Conservation (phyloP, 2,888 invertebrate genomes). For the Synergus umbraculus region DNA sequence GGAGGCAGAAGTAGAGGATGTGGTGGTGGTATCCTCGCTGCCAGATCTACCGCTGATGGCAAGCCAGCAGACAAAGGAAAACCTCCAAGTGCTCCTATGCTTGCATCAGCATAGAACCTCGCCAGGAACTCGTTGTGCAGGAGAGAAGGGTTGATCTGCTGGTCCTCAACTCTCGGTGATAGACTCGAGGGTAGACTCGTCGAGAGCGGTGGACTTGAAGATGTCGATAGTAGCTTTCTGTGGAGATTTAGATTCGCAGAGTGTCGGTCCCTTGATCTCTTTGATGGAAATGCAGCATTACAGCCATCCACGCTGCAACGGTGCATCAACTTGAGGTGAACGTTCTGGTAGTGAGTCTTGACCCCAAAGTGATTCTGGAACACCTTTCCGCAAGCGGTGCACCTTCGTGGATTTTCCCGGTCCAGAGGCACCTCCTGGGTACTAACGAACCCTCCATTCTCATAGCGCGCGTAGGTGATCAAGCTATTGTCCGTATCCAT, state of each 20-base stretch:
- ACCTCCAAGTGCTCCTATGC: conserved; percentile 70
- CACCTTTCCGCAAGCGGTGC: conserved; percentile 94
- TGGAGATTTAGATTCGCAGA: conserved; percentile 95
- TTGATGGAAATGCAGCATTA: conserved; percentile 95
- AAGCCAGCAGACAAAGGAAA: conserved; percentile 77
- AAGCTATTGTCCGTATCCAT: conserved; percentile 76
- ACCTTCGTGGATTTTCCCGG: conserved; percentile 93
- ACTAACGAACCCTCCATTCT: conserved; percentile 85
- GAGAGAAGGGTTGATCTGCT: conserved; percentile 76
- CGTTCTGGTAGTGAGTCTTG: conserved; percentile 96
- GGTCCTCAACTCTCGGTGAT: conserved; percentile 79
- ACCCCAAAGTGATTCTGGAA: conserved; percentile 96
- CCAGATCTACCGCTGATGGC: conserved; percentile 67
- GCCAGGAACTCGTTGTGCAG: conserved; percentile 90
- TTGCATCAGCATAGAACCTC: conserved; percentile 86
- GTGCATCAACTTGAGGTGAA: conserved; percentile 96
- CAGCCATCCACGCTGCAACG: conserved; percentile 97
- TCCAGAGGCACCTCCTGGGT: conserved; percentile 93
- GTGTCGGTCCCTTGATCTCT: conserved; percentile 94
- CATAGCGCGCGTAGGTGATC: conserved; percentile 84
- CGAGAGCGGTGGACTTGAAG: conserved; percentile 79
- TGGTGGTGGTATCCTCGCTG: conserved; percentile 78
- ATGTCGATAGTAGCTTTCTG: conserved; percentile 89
- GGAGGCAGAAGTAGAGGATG: conserved; percentile 82
- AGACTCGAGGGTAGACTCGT: conserved; percentile 79